These are phyloP conservation scores for Eristalinus aeneus DNA, from an alignment of 2,888 invertebrate species.

Conservation along the genomic window DNA sequence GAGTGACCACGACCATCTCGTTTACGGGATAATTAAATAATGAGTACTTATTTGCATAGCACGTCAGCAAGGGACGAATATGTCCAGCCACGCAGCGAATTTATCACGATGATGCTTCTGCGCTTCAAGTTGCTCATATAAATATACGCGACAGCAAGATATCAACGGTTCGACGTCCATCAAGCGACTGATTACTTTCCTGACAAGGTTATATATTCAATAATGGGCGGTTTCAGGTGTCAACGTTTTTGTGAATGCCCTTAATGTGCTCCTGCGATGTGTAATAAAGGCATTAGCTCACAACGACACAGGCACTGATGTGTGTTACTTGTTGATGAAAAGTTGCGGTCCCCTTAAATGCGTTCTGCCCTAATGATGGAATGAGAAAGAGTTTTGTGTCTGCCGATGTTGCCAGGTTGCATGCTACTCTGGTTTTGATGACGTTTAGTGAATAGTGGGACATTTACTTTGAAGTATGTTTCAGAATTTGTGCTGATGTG, in stretches of 20 bases:
- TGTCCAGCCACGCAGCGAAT: neutral
- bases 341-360: neutral
- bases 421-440: no score
- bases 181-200: conserved; percentile 11
- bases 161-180: conserved; percentile 13
- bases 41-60: conserved; percentile 40
- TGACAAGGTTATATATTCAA: neutral
- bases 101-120: neutral
- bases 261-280: neutral
- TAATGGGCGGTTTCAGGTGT: neutral
- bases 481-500: no score
- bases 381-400: no score
- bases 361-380: no score
- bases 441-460: no score
- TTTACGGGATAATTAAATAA: conserved; percentile 47
- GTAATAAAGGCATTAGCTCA: neutral
- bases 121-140: neutral
- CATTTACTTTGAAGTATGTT: no score
- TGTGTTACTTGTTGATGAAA: neutral
- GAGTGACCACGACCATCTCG: conserved; percentile 23
- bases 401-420: neutral
- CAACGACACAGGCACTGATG: neutral
- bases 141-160: conserved; percentile 15
- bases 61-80: neutral
- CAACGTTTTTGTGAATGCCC: neutral